phyloP scores from a whole-genome alignment of 1,140 invertebrate genomes.

The Aphis gossypii region DNA sequence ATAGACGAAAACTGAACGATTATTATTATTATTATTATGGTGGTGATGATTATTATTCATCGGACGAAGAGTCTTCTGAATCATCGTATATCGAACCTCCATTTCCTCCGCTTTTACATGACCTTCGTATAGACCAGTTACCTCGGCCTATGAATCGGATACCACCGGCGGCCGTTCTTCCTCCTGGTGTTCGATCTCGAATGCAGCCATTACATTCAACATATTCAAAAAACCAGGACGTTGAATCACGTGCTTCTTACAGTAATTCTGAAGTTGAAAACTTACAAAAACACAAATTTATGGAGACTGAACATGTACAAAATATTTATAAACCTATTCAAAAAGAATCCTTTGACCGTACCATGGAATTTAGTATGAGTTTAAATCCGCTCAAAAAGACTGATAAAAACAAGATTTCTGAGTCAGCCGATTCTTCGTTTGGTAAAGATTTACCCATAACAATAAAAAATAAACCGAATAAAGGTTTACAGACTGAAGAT shows the following conservation, averaged over 20 bases:
- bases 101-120: conserved; percentile 1
- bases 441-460: neutral
- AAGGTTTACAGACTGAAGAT: neutral
- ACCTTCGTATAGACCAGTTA: conserved; percentile 17
- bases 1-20: neutral
- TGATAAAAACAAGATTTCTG: neutral
- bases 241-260: too few relatives aligned
- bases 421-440: neutral
- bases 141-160: neutral
- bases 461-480: neutral
- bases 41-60: neutral
- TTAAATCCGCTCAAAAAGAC: neutral
- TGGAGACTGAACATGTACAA: neutral
- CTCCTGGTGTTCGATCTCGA: neutral
- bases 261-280: neutral
- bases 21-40: neutral
- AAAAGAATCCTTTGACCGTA: neutral
- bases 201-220: too few relatives aligned
- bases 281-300: neutral
- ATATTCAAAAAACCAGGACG: neutral
- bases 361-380: neutral
- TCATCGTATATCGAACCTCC: neutral
- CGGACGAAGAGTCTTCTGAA: neutral
- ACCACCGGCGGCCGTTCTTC: neutral
- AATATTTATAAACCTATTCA: neutral